These are phyloP conservation scores for Centropristis striata DNA, from an alignment of 2,113 vertebrate genomes.

Conservation along the genomic window DNA sequence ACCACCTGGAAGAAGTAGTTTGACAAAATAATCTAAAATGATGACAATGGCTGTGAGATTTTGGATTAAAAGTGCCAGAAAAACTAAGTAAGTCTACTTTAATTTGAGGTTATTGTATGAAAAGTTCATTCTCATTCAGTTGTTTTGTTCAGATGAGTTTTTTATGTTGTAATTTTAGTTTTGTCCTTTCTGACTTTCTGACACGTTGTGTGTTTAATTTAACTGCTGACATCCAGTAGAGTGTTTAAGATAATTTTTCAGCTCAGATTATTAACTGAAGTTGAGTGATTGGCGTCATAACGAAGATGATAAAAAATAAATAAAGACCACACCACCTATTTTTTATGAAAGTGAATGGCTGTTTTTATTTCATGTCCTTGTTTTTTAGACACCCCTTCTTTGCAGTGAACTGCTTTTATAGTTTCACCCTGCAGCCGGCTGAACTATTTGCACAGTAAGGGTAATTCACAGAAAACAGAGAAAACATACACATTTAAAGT, in stretches of 20 bases:
- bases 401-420: too few species aligned
- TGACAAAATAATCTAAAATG: background rate
- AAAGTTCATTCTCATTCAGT: background rate
- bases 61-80: background rate
- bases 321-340: conserved; percentile 1
- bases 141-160: background rate
- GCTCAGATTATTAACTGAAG: background rate
- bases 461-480: too few species aligned
- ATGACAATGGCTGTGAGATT: background rate
- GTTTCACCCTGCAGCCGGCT: too few species aligned
- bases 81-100: background rate
- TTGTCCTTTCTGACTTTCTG: background rate
- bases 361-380: too few species aligned
- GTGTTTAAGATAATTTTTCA: background rate
- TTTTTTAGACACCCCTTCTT: too few species aligned
- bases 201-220: background rate
- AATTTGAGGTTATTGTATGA: background rate
- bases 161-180: background rate
- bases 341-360: conserved; percentile 1
- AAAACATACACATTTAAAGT: too few species aligned
- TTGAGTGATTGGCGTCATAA: background rate
- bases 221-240: background rate
- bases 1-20: background rate
- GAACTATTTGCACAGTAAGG: too few species aligned
- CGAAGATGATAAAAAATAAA: background rate